Base-by-base conservation (phyloP, 2,113 vertebrate genomes). In the Hippolais icterina region DNA sequence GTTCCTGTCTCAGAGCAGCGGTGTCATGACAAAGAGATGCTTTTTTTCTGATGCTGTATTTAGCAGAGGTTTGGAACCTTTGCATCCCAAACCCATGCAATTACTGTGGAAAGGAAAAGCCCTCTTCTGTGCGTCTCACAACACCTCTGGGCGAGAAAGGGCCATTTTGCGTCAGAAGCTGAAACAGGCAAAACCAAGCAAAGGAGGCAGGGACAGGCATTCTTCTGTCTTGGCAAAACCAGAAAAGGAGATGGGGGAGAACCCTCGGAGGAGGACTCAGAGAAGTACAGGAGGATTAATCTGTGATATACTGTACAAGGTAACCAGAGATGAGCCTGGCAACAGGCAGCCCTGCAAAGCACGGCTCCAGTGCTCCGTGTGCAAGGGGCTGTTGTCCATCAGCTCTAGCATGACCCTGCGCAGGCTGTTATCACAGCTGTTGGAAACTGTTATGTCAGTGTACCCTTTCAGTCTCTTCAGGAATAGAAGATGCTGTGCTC, bases 391-490 rank as follows among this genome's bases (percentile, higher is more conserved):
- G 94, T 93, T 96, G 97, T 97, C 96, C 91, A 20, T 95, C 93
- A 97, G 90, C 90, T 93, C 35, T 85, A 74, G 90, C 64, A 5
- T 68, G 93, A 92, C 90, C 86, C 94, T 46, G n/a, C 4, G 3
- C 90, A 84, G 14, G 52, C 92, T 96, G 94, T 96, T 96, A 75
- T 96, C 96, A 97, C 96, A 97, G 96, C 97, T 97, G 97, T 96
- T 97, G 97, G 96, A 97, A 97, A 97, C 83, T 96, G 94, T 97
- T 97, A 96, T 94, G 89, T 96, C 95, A 96, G 83, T 80, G 66
- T 92, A 93, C 96, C 89, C 89, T 97, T 96, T 96, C 27, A 13
- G 78, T 69, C 93, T 94, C 90, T 71, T 95, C 95, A 83, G 92
- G 82, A 96, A 96, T 94, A 92, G 94, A 88, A 95, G 96, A 93